Evolutionary conservation across 2,113 vertebrate species (phyloP).

Genomic region (Cynopterus brachyotis): DNA sequence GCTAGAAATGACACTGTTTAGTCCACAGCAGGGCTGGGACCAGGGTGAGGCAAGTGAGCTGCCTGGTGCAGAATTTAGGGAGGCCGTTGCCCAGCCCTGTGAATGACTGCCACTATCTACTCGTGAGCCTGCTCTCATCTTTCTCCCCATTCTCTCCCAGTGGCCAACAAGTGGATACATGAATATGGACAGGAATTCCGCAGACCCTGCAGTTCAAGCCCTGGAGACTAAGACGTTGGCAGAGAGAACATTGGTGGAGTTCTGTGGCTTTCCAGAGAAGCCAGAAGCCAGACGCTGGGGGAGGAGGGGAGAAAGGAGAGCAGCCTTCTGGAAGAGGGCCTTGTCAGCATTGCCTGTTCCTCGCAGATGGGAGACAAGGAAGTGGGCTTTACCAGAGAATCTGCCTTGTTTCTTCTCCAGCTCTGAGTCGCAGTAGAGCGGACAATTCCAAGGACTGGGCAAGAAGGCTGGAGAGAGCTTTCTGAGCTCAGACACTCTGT

Average conservation of each 20-base stretch:
- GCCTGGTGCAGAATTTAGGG: not conserved
- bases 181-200: constrained; percentile 95
- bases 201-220: constrained; percentile 86
- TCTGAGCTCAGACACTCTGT: not conserved
- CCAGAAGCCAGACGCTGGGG: not conserved
- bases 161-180: constrained; percentile 97
- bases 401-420: not conserved
- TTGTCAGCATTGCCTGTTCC: not conserved
- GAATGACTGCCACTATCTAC: not conserved
- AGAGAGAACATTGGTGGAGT: not conserved
- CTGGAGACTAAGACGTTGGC: constrained; percentile 83
- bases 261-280: not conserved
- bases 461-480: constrained; percentile 24
- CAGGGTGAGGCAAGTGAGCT: not conserved
- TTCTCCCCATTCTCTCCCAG: constrained; percentile 78
- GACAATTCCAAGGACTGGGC: not conserved
- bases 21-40: not conserved
- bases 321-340: not conserved
- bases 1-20: not conserved
- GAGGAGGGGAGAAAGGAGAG: not conserved
- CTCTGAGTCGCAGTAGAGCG: not conserved
- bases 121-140: not conserved
- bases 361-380: not conserved
- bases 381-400: not conserved
- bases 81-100: rapidly evolving